Conservation (phyloP, 2,888 invertebrate genomes). For the Cryptocephalus primarius region DNA sequence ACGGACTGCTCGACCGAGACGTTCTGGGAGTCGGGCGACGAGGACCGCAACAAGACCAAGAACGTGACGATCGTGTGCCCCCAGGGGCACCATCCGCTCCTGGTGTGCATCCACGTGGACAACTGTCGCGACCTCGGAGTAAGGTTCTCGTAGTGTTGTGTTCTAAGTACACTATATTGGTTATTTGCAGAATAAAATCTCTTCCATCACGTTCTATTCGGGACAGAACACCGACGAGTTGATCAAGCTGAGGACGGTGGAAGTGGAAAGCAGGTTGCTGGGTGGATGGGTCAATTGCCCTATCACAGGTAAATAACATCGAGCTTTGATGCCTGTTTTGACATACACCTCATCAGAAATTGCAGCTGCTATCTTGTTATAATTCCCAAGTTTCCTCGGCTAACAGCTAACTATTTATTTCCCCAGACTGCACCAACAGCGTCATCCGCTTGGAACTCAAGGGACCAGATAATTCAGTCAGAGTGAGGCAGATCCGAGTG, state of each 20-base stretch:
- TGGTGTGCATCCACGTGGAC: constrained; percentile 85
- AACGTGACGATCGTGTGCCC: constrained; percentile 60
- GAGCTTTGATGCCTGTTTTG: no score
- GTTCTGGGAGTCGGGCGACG: constrained; percentile 98
- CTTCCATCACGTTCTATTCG: constrained; percentile 72
- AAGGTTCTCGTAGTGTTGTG: constrained; percentile 25
- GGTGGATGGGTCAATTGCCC: constrained; percentile 89
- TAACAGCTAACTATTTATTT: constrained; percentile 1
- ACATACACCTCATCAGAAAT: no score
- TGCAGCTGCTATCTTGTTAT: no score
- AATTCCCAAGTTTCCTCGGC: no score
- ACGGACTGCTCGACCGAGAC: constrained; percentile 94
- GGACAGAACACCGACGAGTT: constrained; percentile 76
- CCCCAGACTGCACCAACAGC: constrained; percentile 33
- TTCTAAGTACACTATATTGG: constrained; percentile 2
- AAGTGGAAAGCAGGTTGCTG: constrained; percentile 65
- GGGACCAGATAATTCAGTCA: constrained; percentile 82
- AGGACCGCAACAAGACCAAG: constrained; percentile 88
- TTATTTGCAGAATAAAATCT: constrained; percentile 70
- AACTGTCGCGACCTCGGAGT: constrained; percentile 87
- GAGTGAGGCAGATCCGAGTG: constrained; percentile 73
- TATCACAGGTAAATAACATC: constrained; percentile 48
- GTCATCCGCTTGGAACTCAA: constrained; percentile 73
- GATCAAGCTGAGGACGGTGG: constrained; percentile 67
- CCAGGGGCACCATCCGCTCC: constrained; percentile 53